Conservation (phyloP, 2,113 vertebrate genomes). For the Antigone vipio region DNA sequence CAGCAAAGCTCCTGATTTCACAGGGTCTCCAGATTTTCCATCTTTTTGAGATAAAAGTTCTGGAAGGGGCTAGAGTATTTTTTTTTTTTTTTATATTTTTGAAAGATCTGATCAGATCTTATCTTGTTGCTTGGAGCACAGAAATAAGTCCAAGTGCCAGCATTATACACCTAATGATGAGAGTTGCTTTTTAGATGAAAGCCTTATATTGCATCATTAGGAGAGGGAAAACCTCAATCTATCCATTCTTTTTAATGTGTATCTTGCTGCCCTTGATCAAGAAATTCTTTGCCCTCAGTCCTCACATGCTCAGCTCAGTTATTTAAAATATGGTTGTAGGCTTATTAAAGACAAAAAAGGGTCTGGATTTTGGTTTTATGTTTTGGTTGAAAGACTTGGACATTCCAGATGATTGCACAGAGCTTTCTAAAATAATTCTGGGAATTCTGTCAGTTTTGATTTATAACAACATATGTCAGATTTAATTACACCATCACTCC, state of each 20-base stretch:
- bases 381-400: constrained; percentile 16
- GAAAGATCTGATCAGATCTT: not conserved
- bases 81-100: not conserved
- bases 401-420: not conserved
- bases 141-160: not conserved
- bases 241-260: not conserved
- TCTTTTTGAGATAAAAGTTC: not conserved
- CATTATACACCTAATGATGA: not conserved
- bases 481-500: constrained; percentile 13
- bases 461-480: constrained; percentile 34
- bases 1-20: not conserved
- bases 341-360: not conserved
- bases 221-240: not conserved
- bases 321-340: not conserved
- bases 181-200: not conserved
- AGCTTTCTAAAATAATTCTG: constrained; percentile 30
- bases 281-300: not conserved
- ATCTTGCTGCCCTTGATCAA: not conserved
- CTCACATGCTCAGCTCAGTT: not conserved
- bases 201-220: not conserved
- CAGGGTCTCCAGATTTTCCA: not conserved
- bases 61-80: not conserved
- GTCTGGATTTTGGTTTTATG: not conserved
- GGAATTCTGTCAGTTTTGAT: constrained; percentile 35
- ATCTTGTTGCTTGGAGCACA: not conserved